Conservation (phyloP, 2,797 vertebrate species). For the Sardinella longiceps region DNA sequence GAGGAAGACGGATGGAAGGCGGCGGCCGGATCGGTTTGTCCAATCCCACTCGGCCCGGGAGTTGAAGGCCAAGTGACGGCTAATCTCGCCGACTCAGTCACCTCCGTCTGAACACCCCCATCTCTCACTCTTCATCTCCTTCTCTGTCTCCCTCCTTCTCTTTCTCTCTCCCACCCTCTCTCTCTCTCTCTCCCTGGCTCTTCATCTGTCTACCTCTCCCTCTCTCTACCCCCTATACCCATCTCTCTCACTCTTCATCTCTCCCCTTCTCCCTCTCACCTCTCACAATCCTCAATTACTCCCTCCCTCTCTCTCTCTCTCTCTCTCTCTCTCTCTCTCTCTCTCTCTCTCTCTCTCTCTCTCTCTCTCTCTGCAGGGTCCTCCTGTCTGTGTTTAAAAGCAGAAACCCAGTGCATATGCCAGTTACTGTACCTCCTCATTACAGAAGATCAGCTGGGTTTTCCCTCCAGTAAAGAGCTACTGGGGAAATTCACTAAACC, state of each 20-base stretch:
- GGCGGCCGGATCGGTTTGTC: conserved; percentile 29
- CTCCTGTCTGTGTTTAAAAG: conserved; percentile 42
- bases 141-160: too few species aligned
- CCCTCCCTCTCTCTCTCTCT: not conserved
- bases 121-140: conserved; percentile 27
- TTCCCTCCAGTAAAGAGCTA: conserved; percentile 57
- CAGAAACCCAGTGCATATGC: conserved; percentile 44
- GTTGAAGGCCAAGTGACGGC: conserved; percentile 44
- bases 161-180: not conserved
- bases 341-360: too few species aligned
- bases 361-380: not conserved
- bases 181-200: not conserved
- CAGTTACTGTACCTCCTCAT: conserved; percentile 54
- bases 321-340: too few species aligned
- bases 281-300: not conserved
- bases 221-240: not conserved
- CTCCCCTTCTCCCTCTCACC: not conserved
- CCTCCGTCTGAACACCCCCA: conserved; percentile 8
- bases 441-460: conserved; percentile 48
- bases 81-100: conserved; percentile 42
- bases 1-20: conserved; percentile 38
- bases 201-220: not conserved
- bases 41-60: conserved; percentile 30
- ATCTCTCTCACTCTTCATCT: not conserved
- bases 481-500: conserved; percentile 57